phyloP scores from a whole-genome alignment of 2,797 vertebrate genomes.

The Miopithecus talapoin region DNA sequence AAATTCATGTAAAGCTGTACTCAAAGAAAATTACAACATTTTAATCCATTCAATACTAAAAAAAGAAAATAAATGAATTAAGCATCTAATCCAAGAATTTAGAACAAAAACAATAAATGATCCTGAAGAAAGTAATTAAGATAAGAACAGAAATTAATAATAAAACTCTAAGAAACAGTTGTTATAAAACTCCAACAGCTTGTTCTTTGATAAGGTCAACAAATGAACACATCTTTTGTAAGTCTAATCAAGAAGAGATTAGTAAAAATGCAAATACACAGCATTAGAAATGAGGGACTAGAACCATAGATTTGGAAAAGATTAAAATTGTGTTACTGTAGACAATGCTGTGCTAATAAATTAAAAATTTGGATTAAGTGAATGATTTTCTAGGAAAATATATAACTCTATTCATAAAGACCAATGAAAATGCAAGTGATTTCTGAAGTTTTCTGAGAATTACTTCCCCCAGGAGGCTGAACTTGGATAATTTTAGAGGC shows the following conservation, averaged over 20 bases:
- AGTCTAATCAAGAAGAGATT: conserved; percentile 48
- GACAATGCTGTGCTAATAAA: conserved; percentile 10
- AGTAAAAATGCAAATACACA: background rate
- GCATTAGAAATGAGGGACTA: background rate
- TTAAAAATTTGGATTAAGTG: background rate
- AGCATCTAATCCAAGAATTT: conserved; percentile 35
- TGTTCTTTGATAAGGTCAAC: conserved; percentile 55
- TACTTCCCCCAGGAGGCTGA: background rate
- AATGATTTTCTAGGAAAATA: conserved; percentile 11
- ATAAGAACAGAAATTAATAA: conserved; percentile 61
- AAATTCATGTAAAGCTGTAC: background rate
- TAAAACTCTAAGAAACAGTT: conserved; percentile 50
- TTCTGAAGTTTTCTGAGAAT: conserved; percentile 49
- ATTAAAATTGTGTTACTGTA: conserved; percentile 13
- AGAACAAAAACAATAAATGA: conserved; percentile 33
- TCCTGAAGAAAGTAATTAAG: conserved; percentile 65
- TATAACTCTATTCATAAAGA: background rate
- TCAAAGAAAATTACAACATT: conserved; percentile 36
- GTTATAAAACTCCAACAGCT: conserved; percentile 45
- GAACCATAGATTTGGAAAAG: conserved; percentile 11
- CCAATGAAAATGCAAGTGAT: conserved; percentile 6
- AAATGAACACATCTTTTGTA: conserved; percentile 24
- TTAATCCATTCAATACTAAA: conserved; percentile 28
- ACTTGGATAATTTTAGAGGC: background rate
- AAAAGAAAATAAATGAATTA: conserved; percentile 33